Conservation (phyloP, 2,888 invertebrate species). For the Patella depressa region DNA sequence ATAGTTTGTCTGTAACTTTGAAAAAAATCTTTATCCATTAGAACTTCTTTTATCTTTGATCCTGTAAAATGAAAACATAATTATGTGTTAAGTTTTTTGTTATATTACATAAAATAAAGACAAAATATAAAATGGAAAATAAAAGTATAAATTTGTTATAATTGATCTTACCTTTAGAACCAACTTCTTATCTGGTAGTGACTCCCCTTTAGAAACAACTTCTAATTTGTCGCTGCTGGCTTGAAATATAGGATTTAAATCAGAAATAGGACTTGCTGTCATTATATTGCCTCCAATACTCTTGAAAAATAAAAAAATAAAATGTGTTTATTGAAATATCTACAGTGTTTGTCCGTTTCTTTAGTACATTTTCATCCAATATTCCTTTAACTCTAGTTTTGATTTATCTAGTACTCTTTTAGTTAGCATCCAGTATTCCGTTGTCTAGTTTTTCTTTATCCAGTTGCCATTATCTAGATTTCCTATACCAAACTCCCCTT, state of each 20-base stretch:
- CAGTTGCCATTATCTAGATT: background rate
- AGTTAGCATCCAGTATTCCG: no score
- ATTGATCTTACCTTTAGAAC: background rate
- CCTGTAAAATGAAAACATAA: constrained; percentile 35
- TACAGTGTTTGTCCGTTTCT: background rate
- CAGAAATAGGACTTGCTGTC: constrained; percentile 95
- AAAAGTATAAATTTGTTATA: background rate
- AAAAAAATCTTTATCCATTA: constrained; percentile 84
- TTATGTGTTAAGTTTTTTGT: background rate
- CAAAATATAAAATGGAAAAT: background rate
- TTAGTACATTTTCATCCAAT: no score
- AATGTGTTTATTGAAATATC: background rate
- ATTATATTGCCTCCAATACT: constrained; percentile 92
- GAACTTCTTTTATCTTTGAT: constrained; percentile 33
- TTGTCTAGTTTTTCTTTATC: background rate
- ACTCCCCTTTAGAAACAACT: no score
- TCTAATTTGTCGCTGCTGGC: constrained; percentile 74
- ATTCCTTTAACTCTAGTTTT: no score
- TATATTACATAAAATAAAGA: background rate
- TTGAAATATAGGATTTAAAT: constrained; percentile 91
- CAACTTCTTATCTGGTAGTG: no score
- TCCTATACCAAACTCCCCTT: no score
- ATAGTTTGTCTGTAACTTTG: constrained; percentile 86
- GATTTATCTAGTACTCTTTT: no score
- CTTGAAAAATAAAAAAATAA: constrained; percentile 60